Base-by-base conservation (phyloP, 2,888 invertebrate genomes). In the Microplitis manilae region DNA sequence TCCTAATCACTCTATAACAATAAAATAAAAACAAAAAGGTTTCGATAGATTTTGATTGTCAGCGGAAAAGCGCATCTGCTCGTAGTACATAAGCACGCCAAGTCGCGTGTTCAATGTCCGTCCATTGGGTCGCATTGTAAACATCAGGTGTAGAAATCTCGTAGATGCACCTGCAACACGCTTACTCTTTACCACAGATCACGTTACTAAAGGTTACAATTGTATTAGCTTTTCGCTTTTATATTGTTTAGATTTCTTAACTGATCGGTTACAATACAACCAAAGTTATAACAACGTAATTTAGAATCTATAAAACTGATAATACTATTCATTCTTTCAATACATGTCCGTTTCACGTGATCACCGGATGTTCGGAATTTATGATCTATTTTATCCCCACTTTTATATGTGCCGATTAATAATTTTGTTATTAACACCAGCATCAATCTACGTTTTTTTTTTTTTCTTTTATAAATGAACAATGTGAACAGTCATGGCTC, bases 21-120 rank as follows among this genome's bases (percentile, higher is more conserved):
- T 39, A 68, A 6, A 50, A 68, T 0, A 68, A 68, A 41, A 41
- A 41, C 38, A 68, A 68, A 13, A 13, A 50, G 50, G 50, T 50
- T 50, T 39, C 13, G 17, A 41, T 68, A 17, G 30, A 30, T 41
- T 15, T 1, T 40, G 15, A 40, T 41, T 50, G 50, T 50, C 50
- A 50, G 50, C 13, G 50, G 41, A 68, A 68, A 68, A 68, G 41
- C 41, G 20, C 30, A 30, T 68, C 41, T 68, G 39, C 5, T 78
- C 4, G 30, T 30, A 30, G 77, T 77, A 79, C 67, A 17, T 9
- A 59, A 64, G 73, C 83, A 81, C 79, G 83, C 73, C 68, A 79
- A 60, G 80, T 83, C 79, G 80, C 82, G 81, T 83, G 83, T 76
- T 74, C 68, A 68, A 68, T 50, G 41, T 68, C 15, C 17, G 39